Evolutionary conservation across 2,113 vertebrate species (phyloP).

Genomic region (Chroicocephalus ridibundus): DNA sequence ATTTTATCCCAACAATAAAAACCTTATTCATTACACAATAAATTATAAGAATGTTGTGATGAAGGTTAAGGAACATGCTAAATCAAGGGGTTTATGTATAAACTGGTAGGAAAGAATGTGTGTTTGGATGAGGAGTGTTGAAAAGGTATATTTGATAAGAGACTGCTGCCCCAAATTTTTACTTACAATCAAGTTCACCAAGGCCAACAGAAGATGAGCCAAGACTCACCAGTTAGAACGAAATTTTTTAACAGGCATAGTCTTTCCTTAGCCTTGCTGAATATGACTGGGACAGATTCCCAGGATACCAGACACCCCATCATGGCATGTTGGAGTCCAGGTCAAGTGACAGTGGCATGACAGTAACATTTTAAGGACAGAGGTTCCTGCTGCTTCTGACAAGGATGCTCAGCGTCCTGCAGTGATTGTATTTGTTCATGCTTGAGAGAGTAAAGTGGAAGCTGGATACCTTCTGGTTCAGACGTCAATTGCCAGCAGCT

Average conservation of each 20-base stretch:
- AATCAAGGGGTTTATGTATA: accelerated
- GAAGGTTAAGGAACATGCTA: background rate
- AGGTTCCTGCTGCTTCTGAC: background rate
- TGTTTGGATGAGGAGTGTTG: background rate
- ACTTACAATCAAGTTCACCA: background rate
- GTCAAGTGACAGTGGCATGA: background rate
- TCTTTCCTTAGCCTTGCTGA: background rate
- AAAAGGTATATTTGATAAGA: background rate
- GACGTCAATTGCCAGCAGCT: background rate
- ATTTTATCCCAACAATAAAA: background rate
- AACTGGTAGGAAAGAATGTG: background rate
- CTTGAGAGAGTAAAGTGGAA: background rate
- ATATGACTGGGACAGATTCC: background rate
- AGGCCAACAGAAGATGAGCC: background rate
- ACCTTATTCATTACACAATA: background rate
- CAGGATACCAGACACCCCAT: background rate
- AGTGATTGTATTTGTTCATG: background rate
- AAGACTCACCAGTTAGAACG: background rate
- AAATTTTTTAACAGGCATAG: accelerated
- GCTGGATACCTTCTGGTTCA: background rate
- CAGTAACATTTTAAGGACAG: background rate
- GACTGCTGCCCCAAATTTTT: background rate
- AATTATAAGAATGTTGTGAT: background rate
- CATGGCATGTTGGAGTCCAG: background rate
- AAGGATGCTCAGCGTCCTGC: background rate